Base-by-base conservation (phyloP, 2,888 invertebrate species). In the Heteropelma amictum region DNA sequence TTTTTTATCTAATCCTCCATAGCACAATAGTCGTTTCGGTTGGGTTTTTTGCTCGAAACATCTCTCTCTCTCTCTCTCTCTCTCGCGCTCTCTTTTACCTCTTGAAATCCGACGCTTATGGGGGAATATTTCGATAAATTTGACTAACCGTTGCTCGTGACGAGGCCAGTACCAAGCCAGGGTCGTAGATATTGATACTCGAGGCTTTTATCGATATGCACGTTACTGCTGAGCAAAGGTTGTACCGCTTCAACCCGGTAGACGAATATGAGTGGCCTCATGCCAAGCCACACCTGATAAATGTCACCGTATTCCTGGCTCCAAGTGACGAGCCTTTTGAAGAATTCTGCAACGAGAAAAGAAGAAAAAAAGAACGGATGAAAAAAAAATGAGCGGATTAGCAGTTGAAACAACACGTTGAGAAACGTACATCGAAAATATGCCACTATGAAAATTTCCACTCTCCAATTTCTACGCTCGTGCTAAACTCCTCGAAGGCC, bases 121-220 rank as follows among this genome's bases (percentile, higher is more conserved):
- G n/a, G n/a, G 3, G 40, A 19, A 21, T 21, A 47, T 12, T 26
- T n/a, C 2, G 1, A 23, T 28, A 28, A 35, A 30, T 33, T 19
- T 10, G 30, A 76, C 83, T 83, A 72, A 88, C 89, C 89, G 45
- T 78, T 78, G 64, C 87, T 87, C 1, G 86, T 86, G 17, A 90
- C 76, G 30, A 90, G 83, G 12, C 89, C 89, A 14, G 79, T 84
- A 2, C 89, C 89, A 1, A 90, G 82, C 87, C 89, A 89, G 2
- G 86, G 85, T 19, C 82, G 79, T 3, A 89, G 76, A 69, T 86
- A 86, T 12, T 82, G 70, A 68, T 90, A 89, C 67, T 90, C 89
- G 17, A 85, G 77, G 65, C 89, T 90, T 70, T 89, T 89, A 69
- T 88, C 85, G 45, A 88, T 88, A 67, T 89, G 88, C 3, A 80